phyloP scores from a whole-genome alignment of 2,888 invertebrate species.

The Carcina quercana region DNA sequence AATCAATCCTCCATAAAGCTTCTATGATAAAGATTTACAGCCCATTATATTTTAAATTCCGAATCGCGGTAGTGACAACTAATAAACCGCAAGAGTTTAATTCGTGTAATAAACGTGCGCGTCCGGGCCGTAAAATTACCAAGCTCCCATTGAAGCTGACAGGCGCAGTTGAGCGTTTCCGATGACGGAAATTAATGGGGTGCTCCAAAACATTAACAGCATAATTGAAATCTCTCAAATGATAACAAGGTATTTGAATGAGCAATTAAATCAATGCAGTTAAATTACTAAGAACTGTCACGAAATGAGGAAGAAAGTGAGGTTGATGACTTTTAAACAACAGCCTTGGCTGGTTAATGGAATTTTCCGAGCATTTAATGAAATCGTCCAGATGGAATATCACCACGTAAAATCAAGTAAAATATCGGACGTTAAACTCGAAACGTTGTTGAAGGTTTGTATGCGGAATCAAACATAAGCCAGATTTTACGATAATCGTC shows the following conservation, averaged over 20 bases:
- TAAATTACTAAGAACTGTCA: too few species aligned
- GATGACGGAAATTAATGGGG: constrained; percentile 11
- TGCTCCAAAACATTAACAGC: constrained; percentile 17
- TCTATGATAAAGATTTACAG: too few species aligned
- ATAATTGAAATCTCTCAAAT: background rate
- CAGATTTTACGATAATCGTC: constrained; percentile 4
- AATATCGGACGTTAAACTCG: constrained; percentile 2
- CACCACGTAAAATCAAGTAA: constrained; percentile 2
- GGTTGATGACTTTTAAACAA: background rate
- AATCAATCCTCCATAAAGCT: too few species aligned
- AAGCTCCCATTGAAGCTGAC: constrained; percentile 27
- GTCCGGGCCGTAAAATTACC: constrained; percentile 43
- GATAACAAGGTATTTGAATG: too few species aligned
- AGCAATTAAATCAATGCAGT: too few species aligned
- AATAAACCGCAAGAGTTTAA: constrained; percentile 28
- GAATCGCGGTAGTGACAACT: too few species aligned
- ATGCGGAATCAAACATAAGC: constrained; percentile 1
- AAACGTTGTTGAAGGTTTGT: constrained; percentile 2
- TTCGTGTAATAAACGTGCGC: constrained; percentile 20
- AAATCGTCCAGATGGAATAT: background rate
- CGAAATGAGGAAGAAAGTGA: too few species aligned
- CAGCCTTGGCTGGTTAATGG: too few species aligned
- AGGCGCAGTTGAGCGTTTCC: constrained; percentile 10
- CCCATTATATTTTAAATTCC: too few species aligned
- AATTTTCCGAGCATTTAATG: too few species aligned